Conservation (phyloP, 2,113 vertebrate species). For the Trichomycterus rosablanca region DNA sequence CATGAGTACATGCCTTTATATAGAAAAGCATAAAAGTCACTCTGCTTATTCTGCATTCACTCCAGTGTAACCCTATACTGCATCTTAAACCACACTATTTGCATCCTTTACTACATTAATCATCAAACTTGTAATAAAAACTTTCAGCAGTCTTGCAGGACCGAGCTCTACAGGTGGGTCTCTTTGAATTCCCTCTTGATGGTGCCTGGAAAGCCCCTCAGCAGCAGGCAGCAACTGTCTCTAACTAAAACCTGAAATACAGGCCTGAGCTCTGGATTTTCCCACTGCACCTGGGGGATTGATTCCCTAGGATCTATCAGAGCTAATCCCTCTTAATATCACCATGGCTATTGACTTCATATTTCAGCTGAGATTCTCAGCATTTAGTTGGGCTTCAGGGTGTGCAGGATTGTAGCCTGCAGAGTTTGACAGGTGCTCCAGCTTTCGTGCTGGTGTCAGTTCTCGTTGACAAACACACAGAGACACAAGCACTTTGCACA, state of each 20-base stretch:
- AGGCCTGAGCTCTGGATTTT: constrained; percentile 43
- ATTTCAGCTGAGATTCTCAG: constrained; percentile 68
- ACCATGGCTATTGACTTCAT: constrained; percentile 70
- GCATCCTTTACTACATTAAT: constrained; percentile 34
- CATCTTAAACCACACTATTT: constrained; percentile 37
- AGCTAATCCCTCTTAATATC: constrained; percentile 71
- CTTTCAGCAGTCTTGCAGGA: constrained; percentile 27
- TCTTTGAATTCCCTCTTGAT: constrained; percentile 48
- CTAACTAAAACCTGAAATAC: constrained; percentile 49
- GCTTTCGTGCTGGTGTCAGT: constrained; percentile 34
- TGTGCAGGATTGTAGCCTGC: constrained; percentile 64
- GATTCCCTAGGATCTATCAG: constrained; percentile 65
- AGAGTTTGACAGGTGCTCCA: constrained; percentile 64
- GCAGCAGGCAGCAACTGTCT: constrained; percentile 38
- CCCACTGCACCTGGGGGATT: constrained; percentile 39
- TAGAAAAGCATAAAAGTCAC: no score
- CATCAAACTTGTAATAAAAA: constrained; percentile 44
- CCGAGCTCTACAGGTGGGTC: constrained; percentile 41
- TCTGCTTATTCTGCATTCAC: no score
- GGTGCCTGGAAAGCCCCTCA: constrained; percentile 49
- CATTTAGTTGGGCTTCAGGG: constrained; percentile 61
- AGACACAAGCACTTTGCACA: constrained; percentile 62
- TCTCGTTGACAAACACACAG: constrained; percentile 65
- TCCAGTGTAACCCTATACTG: constrained; percentile 20
- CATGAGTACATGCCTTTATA: no score